Evolutionary conservation across 1,140 invertebrate species (phyloP).

Genomic region (Zaprionus lachaisei): DNA sequence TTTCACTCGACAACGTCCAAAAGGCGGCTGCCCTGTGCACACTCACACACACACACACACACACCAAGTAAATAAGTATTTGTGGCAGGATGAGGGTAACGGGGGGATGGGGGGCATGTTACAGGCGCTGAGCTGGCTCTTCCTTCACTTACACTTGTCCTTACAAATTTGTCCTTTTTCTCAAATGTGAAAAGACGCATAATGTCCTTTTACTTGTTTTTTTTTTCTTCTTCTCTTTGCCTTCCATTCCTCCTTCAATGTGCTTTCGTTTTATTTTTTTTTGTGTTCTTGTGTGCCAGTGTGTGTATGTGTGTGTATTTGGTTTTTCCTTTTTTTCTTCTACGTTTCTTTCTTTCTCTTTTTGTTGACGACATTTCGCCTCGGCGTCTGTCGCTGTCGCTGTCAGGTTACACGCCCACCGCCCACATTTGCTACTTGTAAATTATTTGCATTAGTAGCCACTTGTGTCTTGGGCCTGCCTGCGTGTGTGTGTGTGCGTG

Average conservation of each 20-base stretch:
- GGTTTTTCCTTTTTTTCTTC: constrained; percentile 21
- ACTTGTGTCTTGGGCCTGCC: constrained; percentile 66
- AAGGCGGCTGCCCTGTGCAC: constrained; percentile 23
- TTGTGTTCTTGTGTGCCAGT: constrained; percentile 19
- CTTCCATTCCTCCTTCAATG: constrained; percentile 36
- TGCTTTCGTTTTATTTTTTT: constrained; percentile 35
- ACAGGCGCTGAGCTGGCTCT: constrained; percentile 25
- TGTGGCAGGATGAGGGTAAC: not conserved
- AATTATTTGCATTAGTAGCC: constrained; percentile 83
- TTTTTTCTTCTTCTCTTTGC: constrained; percentile 22
- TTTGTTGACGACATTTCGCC: constrained; percentile 77
- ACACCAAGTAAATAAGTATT: constrained; percentile 16
- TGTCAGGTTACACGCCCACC: constrained; percentile 66
- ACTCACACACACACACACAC: constrained; percentile 25
- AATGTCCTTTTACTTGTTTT: constrained; percentile 76
- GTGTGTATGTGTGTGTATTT: not conserved
- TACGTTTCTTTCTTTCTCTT: constrained; percentile 39
- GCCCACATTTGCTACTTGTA: constrained; percentile 80
- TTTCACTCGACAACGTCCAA: constrained; percentile 67
- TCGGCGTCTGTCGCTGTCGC: constrained; percentile 66
- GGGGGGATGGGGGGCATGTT: not conserved
- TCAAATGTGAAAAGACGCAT: constrained; percentile 83
- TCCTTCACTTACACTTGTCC: constrained; percentile 82
- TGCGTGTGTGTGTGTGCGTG: constrained; percentile 28
- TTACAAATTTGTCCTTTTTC: constrained; percentile 83